Base-by-base conservation (phyloP, 2,113 vertebrate genomes). In the Sterna hirundo region DNA sequence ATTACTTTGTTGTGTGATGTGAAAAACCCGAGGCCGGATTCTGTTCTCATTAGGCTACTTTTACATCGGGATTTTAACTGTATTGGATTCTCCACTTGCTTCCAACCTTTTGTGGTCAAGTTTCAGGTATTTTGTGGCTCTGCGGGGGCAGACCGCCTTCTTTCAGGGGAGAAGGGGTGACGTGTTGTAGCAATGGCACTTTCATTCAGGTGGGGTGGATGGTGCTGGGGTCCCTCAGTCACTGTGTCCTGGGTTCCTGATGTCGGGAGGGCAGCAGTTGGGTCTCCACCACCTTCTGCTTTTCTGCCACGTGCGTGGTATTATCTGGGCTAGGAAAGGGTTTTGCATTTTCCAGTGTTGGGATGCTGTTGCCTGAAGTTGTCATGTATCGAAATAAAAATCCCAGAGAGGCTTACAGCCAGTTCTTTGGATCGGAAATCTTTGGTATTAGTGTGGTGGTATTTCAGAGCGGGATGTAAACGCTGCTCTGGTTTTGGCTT, bases 201-300 rank as follows among this genome's bases (percentile, higher is more conserved):
- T 93, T 16, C 6, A 11, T 22, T 71, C 19, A 4, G 5, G 60
- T 46, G 44, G 5, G 21, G 18, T 68, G 2, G 0, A 5, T 40
- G 44, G 18, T 57, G 62, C 8, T 1, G 22, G 34, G 11, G 32
- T n/a, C 27, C 72, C 40, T 22, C 72, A 69, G 34, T 38, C 20
- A 15, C 9, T 16, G 17, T 3, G 46, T 83, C 72, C 62, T 47
- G 68, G 23, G 32, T 85, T 74, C 26, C 61, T 57, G 34, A 30
- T 2, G 3, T 12, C 0, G 0, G 32, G 14, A 71, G 32, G n/a
- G 9, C 6, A 65, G 3, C 30, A 11, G 6, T 17, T 66, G 36
- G 8, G 5, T 86, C 44, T 55, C 10, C 34, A 25, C 34, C 3
- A 3, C 7, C 21, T 6, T 4, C 4, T 36, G 18, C 4, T 1